Evolutionary conservation across 2,888 invertebrate genomes (phyloP).

Genomic region (Machimus atricapillus): DNA sequence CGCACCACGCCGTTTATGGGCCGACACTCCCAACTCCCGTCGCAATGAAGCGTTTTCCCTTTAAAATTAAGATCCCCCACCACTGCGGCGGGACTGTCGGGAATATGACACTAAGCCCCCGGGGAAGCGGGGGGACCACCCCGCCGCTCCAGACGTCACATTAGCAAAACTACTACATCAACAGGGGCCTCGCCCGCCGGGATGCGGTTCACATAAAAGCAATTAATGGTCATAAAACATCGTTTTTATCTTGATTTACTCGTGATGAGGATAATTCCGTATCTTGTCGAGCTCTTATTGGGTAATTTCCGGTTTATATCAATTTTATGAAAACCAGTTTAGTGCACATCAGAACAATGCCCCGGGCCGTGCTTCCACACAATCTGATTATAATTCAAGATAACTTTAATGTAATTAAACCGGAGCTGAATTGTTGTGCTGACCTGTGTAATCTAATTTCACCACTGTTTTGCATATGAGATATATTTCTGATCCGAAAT

Average conservation of each 20-base stretch:
- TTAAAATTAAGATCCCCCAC: conserved; percentile 18
- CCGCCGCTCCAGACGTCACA: neutral
- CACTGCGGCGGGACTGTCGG: neutral
- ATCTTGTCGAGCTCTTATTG: conserved; percentile 32
- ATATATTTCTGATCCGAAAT: neutral
- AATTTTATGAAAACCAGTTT: conserved; percentile 44
- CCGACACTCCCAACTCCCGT: neutral
- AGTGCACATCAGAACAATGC: conserved; percentile 40
- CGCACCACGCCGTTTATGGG: conserved; percentile 37
- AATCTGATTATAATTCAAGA: conserved; percentile 34
- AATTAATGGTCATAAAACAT: conserved; percentile 45
- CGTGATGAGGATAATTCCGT: conserved; percentile 37
- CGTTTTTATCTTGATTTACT: conserved; percentile 45
- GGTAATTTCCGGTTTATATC: conserved; percentile 44
- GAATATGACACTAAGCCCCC: conserved; percentile 9
- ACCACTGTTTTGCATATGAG: neutral
- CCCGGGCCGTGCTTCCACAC: conserved; percentile 38
- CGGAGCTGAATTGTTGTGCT: neutral
- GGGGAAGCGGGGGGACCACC: neutral
- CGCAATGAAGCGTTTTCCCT: conserved; percentile 16
- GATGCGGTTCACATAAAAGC: conserved; percentile 43
- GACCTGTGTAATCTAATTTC: conserved; percentile 18
- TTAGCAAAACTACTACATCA: conserved; percentile 22
- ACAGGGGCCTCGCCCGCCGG: neutral
- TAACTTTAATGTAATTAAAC: conserved; percentile 35